phyloP scores from a whole-genome alignment of 1,140 invertebrate genomes.

The Aleiodes sp. region DNA sequence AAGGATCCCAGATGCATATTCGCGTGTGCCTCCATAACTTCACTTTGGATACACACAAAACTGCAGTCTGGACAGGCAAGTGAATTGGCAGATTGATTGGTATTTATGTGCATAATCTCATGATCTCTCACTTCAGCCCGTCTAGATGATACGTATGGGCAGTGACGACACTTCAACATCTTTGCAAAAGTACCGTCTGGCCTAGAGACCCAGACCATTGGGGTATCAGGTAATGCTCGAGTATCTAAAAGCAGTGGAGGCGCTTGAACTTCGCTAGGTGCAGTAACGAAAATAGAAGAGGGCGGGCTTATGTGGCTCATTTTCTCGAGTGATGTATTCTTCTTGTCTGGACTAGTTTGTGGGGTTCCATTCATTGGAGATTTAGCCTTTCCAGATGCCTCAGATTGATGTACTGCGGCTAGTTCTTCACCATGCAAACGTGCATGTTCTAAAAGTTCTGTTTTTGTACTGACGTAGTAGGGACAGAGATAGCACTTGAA shows the following conservation, averaged over 20 bases:
- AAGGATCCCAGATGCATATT: conserved; percentile 80
- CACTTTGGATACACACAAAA: conserved; percentile 80
- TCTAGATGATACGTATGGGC: conserved; percentile 82
- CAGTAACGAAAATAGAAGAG: too few relatives aligned
- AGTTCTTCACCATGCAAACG: conserved; percentile 60
- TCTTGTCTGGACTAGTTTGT: not conserved
- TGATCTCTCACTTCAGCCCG: conserved; percentile 86
- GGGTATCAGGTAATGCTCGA: conserved; percentile 65
- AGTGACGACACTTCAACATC: conserved; percentile 86
- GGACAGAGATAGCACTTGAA: conserved; percentile 86
- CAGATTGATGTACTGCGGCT: conserved; percentile 56
- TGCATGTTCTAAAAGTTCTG: conserved; percentile 57
- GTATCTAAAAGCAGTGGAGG: conserved; percentile 61
- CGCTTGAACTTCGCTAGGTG: not conserved
- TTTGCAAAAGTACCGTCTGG: conserved; percentile 77
- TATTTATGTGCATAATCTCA: conserved; percentile 80
- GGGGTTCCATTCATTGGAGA: conserved; percentile 18
- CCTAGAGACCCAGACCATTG: conserved; percentile 77
- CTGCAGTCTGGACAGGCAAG: conserved; percentile 79
- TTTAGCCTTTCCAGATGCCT: conserved; percentile 43
- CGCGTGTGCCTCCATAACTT: conserved; percentile 78
- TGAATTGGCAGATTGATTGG: conserved; percentile 39
- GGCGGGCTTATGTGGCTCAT: too few relatives aligned
- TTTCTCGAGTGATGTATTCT: conserved; percentile 9
- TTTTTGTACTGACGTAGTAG: conserved; percentile 75